Evolutionary conservation across 2,888 invertebrate species (phyloP).

Genomic region (Troides aeacus): DNA sequence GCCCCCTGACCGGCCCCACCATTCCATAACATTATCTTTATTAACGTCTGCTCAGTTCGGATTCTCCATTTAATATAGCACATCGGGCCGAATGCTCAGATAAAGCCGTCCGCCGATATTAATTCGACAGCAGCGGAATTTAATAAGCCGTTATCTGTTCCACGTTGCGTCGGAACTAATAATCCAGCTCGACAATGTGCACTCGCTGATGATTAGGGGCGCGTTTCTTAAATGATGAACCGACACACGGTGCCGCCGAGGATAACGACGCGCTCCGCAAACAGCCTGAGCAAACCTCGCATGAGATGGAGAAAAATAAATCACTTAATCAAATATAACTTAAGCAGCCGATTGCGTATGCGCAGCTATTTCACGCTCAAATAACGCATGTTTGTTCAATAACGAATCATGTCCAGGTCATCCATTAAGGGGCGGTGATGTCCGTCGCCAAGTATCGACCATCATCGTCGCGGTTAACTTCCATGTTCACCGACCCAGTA

Average conservation of each 20-base stretch:
- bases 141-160: constrained; percentile 70
- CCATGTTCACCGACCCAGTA: background rate
- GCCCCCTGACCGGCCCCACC: constrained; percentile 48
- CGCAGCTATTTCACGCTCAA: constrained; percentile 29
- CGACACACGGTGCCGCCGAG: background rate
- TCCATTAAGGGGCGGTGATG: constrained; percentile 31
- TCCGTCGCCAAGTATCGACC: background rate
- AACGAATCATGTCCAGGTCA: constrained; percentile 34
- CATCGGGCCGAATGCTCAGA: constrained; percentile 56
- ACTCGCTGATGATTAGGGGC: constrained; percentile 45
- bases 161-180: constrained; percentile 59
- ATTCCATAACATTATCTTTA: constrained; percentile 64
- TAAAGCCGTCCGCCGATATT: constrained; percentile 58
- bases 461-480: constrained; percentile 8
- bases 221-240: constrained; percentile 35
- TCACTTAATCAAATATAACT: constrained; percentile 13
- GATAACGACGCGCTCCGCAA: constrained; percentile 13
- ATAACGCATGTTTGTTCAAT: constrained; percentile 32
- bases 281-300: constrained; percentile 20
- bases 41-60: constrained; percentile 58
- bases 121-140: constrained; percentile 61
- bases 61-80: constrained; percentile 64
- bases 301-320: background rate
- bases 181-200: constrained; percentile 55
- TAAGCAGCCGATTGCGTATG: constrained; percentile 2